Evolutionary conservation across 2,113 vertebrate genomes (phyloP).

Genomic region (Archilochus colubris): DNA sequence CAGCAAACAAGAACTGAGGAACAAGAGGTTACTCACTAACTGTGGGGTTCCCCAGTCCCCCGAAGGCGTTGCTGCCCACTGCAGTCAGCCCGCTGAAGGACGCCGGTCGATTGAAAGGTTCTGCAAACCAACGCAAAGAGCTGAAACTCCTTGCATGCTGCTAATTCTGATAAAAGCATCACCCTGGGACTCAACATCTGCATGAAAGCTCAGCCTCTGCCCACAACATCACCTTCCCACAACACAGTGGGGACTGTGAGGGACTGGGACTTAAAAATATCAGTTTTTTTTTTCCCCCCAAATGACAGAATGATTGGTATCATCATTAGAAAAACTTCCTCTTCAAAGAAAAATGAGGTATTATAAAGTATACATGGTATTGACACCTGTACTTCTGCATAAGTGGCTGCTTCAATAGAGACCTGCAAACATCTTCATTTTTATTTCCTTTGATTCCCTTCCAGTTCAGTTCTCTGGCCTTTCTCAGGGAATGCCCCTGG

Average conservation of each 20-base stretch:
- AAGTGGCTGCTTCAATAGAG: background rate
- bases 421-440: background rate
- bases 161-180: background rate
- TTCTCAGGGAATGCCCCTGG: background rate
- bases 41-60: conserved; percentile 95
- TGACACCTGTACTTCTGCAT: background rate
- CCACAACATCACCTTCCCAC: background rate
- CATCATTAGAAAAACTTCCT: background rate
- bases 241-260: background rate
- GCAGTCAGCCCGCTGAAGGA: conserved; percentile 91
- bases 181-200: fast-evolving
- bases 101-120: conserved; percentile 89
- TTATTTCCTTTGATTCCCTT: background rate
- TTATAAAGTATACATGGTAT: background rate
- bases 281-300: fast-evolving
- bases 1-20: background rate
- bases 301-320: background rate
- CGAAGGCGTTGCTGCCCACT: conserved; percentile 94
- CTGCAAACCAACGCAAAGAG: conserved; percentile 71
- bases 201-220: background rate
- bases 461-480: background rate
- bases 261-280: background rate
- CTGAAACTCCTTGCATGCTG: background rate
- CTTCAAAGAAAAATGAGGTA: background rate
- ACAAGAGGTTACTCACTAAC: conserved; percentile 89